These are phyloP conservation scores for Aphidius gifuensis DNA, from an alignment of 1,140 invertebrate genomes.

Conservation along the genomic window DNA sequence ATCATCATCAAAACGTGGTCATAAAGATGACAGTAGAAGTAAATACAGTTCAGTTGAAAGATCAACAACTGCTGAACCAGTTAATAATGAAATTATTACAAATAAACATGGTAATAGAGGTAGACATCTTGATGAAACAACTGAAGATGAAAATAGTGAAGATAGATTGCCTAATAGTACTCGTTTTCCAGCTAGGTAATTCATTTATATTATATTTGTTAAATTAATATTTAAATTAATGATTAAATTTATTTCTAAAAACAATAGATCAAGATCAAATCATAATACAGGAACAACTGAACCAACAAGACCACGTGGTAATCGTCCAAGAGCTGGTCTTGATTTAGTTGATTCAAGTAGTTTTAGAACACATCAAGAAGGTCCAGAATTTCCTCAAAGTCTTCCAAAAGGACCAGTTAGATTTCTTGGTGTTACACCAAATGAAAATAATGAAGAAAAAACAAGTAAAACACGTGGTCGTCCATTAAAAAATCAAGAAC, in stretches of 20 bases:
- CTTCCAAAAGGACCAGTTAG: conserved; percentile 58
- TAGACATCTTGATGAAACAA: conserved; percentile 53
- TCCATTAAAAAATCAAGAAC: conserved; percentile 40
- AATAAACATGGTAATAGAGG: conserved; percentile 57
- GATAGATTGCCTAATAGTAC: conserved; percentile 74
- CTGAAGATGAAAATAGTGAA: conserved; percentile 50
- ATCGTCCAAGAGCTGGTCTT: conserved; percentile 65
- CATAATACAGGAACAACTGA: conserved; percentile 51
- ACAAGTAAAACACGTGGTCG: conserved; percentile 33
- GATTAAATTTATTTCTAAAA: not conserved
- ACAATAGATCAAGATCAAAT: conserved; percentile 44
- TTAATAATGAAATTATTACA: conserved; percentile 68
- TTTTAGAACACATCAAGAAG: conserved; percentile 70
- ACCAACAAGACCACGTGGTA: conserved; percentile 54
- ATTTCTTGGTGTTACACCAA: conserved; percentile 60
- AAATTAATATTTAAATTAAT: not conserved
- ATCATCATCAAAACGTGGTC: conserved; percentile 37
- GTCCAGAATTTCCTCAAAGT: conserved; percentile 54
- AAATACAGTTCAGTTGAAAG: conserved; percentile 69
- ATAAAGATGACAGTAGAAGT: conserved; percentile 46
- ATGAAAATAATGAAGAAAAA: conserved; percentile 52
- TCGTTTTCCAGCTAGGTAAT: conserved; percentile 72
- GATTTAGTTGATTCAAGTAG: conserved; percentile 76
- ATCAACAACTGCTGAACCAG: conserved; percentile 59
- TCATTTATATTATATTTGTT: not conserved